phyloP scores from a whole-genome alignment of 2,888 invertebrate species.

The Drosophila siamana region DNA sequence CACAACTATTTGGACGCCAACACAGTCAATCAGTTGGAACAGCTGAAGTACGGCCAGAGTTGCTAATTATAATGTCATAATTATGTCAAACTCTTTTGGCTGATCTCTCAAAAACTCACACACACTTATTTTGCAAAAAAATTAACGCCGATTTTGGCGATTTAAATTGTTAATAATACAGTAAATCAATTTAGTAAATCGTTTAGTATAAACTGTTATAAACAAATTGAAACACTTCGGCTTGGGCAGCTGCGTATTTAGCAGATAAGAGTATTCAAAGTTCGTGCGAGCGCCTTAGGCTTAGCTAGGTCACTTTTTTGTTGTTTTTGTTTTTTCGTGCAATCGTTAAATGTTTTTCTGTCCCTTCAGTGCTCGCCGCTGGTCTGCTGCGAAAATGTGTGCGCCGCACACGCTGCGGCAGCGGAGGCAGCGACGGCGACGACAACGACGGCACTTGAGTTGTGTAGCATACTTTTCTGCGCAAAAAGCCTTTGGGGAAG shows the following conservation, averaged over 20 bases:
- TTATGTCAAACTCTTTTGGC: too few species aligned
- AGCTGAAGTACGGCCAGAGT: too few species aligned
- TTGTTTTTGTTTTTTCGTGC: conserved; percentile 25
- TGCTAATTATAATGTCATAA: too few species aligned
- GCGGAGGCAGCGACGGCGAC: conserved; percentile 51
- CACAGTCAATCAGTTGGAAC: neutral
- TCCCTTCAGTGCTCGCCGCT: conserved; percentile 38
- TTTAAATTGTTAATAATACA: too few species aligned
- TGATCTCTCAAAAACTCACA: too few species aligned
- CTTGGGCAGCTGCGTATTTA: neutral
- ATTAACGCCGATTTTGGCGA: too few species aligned
- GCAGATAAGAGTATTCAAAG: conserved; percentile 48
- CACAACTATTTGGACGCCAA: neutral
- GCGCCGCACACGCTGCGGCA: conserved; percentile 54
- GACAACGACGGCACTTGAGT: conserved; percentile 68
- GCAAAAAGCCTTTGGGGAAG: conserved; percentile 66
- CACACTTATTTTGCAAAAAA: too few species aligned
- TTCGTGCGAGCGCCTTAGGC: conserved; percentile 15
- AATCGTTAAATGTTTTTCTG: conserved; percentile 73
- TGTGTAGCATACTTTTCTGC: conserved; percentile 74
- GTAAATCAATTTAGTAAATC: too few species aligned
- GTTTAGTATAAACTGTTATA: too few species aligned
- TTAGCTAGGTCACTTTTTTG: conserved; percentile 32
- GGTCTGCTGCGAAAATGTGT: conserved; percentile 49
- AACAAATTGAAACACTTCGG: too few species aligned